Base-by-base conservation (phyloP, 2,888 invertebrate species). In the Liposcelis brunnea region DNA sequence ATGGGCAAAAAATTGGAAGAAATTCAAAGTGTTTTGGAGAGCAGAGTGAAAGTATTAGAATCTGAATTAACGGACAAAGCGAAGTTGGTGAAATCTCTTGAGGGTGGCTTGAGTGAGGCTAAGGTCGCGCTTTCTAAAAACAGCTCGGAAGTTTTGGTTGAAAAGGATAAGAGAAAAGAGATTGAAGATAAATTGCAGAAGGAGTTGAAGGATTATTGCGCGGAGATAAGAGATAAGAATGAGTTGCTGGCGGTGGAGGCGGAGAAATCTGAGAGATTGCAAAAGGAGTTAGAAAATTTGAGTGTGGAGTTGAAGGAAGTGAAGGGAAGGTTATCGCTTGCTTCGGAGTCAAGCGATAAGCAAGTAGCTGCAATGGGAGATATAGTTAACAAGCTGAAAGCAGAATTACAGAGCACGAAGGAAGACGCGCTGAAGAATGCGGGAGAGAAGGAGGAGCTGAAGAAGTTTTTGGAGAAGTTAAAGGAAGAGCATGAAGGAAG, bases 1-100 rank as follows among this genome's bases (percentile, higher is more conserved):
- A 56, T 69, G 19, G 68, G 66, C 61, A 67, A 66, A 67, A 69
- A 69, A 60, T 43, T 57, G 10, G 48, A 52, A 47, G 56, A 58
- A 49, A 54, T 53, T 52, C 50, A 55, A 16, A 48, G 49, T 5
- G 50, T 49, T 2, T 47, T 59, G 12, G 54, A 58, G 38, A 51
- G 49, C 38, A 45, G 48, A 19, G 40, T 43, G 14, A 50, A 44
- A 19, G 10, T 32, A 4, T 43, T 45, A 11, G 37, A 45, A 32
- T 31, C 46, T 15, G 31, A 46, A 3, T 43, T 49, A 46, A 50
- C 50, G 16, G 34, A 8, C 11, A 16, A 43, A 2, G 35, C 50
- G 5, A 44, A 40, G 31, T 26, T 34, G 18, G 43, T 44, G 35
- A 35, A 50, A 49, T 43, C 35, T 37, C 19, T 49, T 15, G 34